Evolutionary conservation across 2,113 vertebrate species (phyloP), one percentile per base, ranked within the genome.

Genomic region (Callopanchax toddi): DNA sequence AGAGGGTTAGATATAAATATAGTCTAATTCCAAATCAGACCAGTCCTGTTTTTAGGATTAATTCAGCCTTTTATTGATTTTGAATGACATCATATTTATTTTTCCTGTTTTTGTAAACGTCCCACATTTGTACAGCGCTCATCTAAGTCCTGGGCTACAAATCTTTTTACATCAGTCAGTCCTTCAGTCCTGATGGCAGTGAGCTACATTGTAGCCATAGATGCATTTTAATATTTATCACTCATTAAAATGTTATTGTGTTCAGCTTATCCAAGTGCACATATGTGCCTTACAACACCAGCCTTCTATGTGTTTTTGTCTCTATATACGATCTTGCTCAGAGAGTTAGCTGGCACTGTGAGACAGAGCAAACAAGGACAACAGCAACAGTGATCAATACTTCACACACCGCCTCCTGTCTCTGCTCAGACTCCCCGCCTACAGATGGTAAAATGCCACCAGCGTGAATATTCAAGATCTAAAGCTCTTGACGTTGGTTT

Each of bases 401-500:
- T 73, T 84, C 79, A 77, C 79, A 86, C 78, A 59, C 70, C 45
- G 76, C 52, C 76, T 80, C 74, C 80, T 67, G 55, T 81, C 79
- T 78, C 67, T 67, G 79, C 78, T 66, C 70, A 85, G 64, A 84
- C 65, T 80, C 76, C 42, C 72, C 79, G 60, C 87, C 87, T 71
- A 86, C 89, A 73, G 77, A 71, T 60, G 76, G 71, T 81, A 65
- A 87, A 89, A 89, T 81, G 79, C 86, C 86, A 87, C 79, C 85
- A 86, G 86, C 74, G 59, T 81, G 81, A 88, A 90, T 86, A 88
- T 85, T 83, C 81, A 68, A 77, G 70, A 76, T 81, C 73, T 82
- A 69, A 84, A 85, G 74, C 85, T 78, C 77, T 85, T 79, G 71
- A 86, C 76, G 85, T 84, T 18, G 20, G 79, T 73, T 60, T 63